Base-by-base conservation (phyloP, 2,113 vertebrate species). In the Cryptotis parvus region DNA sequence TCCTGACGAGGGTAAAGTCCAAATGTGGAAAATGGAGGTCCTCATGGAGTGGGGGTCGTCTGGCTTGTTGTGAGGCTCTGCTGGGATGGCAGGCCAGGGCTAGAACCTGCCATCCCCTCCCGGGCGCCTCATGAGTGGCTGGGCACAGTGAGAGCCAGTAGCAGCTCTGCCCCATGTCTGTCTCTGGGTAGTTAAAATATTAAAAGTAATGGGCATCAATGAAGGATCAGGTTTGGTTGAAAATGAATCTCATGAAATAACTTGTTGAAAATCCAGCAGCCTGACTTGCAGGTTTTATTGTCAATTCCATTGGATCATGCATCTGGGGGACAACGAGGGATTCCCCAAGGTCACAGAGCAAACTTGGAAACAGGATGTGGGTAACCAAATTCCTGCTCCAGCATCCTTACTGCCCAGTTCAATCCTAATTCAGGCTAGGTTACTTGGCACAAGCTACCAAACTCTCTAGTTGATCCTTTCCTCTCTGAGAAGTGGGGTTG, bases 351-450 rank as follows among this genome's bases (percentile, higher is more conserved):
- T 6, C 6, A 29, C 35, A 73, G 75, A 81, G 8, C 1, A 90
- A 39, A 69, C 37, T 37, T 14, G 33, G 73, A 52, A 68, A 10
- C 39, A 68, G 43, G 31, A 3, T 4, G 0, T 1, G 9, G 20
- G 16, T 4, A 61, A 63, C 18, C 49, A 70, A 65, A 26, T 45
- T 43, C n/a, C 9, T 76, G 55, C 22, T 85, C 41, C 35, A 15
- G 39, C 73, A 37, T n/a, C 0, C 0, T 41, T 3, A 9, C 0
- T 14, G 18, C 43, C 68, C 10, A 4, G 1, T 6, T 82, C 33
- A 49, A 12, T 83, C 16, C 74, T 15, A 61, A 35, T 16, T 74
- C 31, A 68, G 75, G 58, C 20, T 49, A 26, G 33, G 35, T 33
- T 15, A 81, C 4, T 81, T 70, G 55, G 81, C 41, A 52, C 14